Conservation (phyloP, 2,888 invertebrate species). For the Calliphora vomitoria region DNA sequence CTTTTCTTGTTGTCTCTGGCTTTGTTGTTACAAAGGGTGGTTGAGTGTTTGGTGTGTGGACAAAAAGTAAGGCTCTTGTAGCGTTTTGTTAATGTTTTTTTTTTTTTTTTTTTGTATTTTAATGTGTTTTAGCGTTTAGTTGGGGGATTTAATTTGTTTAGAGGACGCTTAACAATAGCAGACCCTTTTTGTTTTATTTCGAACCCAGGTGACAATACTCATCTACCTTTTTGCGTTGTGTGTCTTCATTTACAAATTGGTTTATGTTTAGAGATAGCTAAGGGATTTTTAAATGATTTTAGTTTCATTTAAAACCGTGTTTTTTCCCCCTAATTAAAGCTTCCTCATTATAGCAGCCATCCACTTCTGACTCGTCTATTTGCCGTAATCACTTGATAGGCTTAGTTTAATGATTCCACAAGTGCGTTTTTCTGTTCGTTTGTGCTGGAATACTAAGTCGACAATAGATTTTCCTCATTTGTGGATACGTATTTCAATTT, state of each 20-base stretch:
- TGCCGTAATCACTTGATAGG: constrained; percentile 57
- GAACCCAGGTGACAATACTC: not conserved
- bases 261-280: not conserved
- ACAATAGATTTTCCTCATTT: constrained; percentile 53
- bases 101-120: not conserved
- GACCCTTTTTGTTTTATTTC: not conserved
- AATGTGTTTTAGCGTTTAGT: constrained; percentile 2
- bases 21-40: not conserved
- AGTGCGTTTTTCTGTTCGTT: constrained; percentile 9
- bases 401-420: constrained; percentile 51
- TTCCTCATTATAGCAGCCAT: not conserved
- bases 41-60: not conserved
- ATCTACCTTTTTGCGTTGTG: not conserved
- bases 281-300: constrained; percentile 29
- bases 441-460: not conserved
- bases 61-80: constrained; percentile 15
- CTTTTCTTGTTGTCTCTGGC: constrained; percentile 1
- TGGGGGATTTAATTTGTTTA: too few relatives aligned
- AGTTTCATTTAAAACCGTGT: constrained; percentile 10
- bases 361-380: not conserved
- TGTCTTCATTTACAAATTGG: not conserved
- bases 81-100: not conserved
- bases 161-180: not conserved
- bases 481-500: constrained; percentile 18
- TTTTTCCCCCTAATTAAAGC: constrained; percentile 24